Evolutionary conservation across 2,113 vertebrate species (phyloP).

Genomic region (Vulpes ferrilata): DNA sequence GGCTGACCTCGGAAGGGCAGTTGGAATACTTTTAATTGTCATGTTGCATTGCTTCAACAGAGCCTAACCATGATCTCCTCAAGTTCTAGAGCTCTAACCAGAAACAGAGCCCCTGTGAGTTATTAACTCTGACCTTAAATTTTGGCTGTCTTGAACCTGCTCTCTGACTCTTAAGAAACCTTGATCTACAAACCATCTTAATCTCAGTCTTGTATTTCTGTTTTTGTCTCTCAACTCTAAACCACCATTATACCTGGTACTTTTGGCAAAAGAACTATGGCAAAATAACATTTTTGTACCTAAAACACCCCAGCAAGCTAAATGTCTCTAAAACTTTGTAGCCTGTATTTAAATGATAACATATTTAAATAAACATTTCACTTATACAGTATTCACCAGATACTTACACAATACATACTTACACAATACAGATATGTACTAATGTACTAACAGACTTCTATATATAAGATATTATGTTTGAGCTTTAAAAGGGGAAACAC

Average conservation of each 20-base stretch:
- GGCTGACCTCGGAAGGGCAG: not conserved
- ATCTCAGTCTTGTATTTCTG: not conserved
- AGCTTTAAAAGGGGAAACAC: not conserved
- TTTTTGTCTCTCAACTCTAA: not conserved
- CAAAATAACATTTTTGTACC: not conserved
- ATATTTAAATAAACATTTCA: not conserved
- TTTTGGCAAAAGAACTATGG: not conserved
- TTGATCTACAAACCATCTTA: not conserved
- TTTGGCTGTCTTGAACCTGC: not conserved
- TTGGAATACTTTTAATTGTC: not conserved
- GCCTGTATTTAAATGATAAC: not conserved
- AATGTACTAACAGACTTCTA: not conserved
- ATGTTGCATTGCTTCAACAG: not conserved
- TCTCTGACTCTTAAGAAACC: not conserved
- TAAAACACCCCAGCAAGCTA: not conserved
- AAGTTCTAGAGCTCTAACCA: not conserved
- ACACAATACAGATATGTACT: not conserved
- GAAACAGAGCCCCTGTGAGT: not conserved
- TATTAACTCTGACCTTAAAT: not conserved
- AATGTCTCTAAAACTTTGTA: not conserved
- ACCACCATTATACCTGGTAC: not conserved
- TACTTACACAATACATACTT: not conserved
- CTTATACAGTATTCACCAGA: not conserved
- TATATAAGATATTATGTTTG: not conserved
- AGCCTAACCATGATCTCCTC: fast-evolving